Base-by-base conservation (phyloP, 1,140 invertebrate species). In the Proctacanthus coquilletti region DNA sequence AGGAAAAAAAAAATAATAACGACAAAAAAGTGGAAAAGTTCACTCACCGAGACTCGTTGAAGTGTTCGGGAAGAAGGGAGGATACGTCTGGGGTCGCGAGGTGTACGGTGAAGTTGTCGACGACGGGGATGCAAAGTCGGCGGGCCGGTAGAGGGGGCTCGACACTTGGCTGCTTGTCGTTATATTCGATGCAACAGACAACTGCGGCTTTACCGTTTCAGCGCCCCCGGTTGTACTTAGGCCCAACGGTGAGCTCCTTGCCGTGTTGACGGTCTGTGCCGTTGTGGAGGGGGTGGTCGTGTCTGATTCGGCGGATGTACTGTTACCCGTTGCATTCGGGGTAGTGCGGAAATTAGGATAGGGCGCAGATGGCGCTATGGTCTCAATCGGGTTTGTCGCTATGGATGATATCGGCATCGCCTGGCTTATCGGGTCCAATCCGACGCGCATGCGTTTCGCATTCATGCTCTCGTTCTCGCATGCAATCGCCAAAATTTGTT, bases 401-500 rank as follows among this genome's bases (percentile, higher is more conserved):
- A 49, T 56, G 21, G 55, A 52, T 25, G 75, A 66, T 41, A 77
- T 68, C 44, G 81, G 80, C 67, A 83, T 74, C 14, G 82, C 79
- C 62, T 89, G 81, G 63, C 85, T 80, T 60, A 95, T 81, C 27
- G 91, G 92, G 60, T 95, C 91, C 46, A 95, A 67, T 38, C 92
- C 92, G 50, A 94, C 72, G 43, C 89, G 74, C 88, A 95, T 94
- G 49, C 89, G 74, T 64, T 94, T 95, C 19, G 89, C 91, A 62
- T 95, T 95, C 58, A 92, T 80, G 58, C 84, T 88, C 64, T 95
- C 92, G 61, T 95, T 95, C 66, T 95, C 91, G 62, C 91, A 95
- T 31, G 92, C 92, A 48, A 82, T 80, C 44, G 89, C 88, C 53
- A 96, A 68, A 52, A 95, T 88, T 63, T 92, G 86, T 60, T 96